Evolutionary conservation across 35 echinoderm and acorn worm species (phyloP), one percentile per base, ranked within the genome.

Genomic region (Ptychodera flava): DNA sequence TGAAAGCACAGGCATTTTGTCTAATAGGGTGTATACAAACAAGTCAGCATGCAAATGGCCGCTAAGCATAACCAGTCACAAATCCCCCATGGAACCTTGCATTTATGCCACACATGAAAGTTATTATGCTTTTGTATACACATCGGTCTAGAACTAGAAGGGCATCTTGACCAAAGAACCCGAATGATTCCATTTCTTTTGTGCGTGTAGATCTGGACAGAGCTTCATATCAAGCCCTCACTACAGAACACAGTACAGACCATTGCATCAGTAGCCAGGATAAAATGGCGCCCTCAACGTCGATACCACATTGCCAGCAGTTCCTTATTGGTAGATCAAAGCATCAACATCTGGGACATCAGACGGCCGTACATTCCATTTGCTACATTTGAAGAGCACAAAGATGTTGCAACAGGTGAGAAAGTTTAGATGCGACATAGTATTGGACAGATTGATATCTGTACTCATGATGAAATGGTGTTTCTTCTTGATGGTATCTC

Each of bases 331-430:
- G 90, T 94, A 32, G 96, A 99, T 52, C 91, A 92, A 78, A 89
- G 90, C 53, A 84, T 99, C 1, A 94, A 90, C 36, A 85, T 98
- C 1, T 98, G 96, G 96, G 96, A 99, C 52, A 88, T 99, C 33
- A 85, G 96, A 10, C 89, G 96, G 31, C 90, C 96, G 29, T 99
- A 94, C 78, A 91, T 99, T 85, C 96, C 96, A 22, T 99, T 99
- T 85, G 96, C 96, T 0, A 90, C 94, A 16, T 99, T 99, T 85
- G 96, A 99, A 35, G 96, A 99, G 79, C 96, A 99, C 80, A 99
- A 99, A 33, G 96, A 99, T 79, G 88, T 93, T 15, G 92, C 89
- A 1, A 94, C 96, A 89, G 96, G 96, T 99, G 86, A 1, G 87
- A 33, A 79, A 34, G 15, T 16, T 22, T n/a, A n/a, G n/a, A n/a